A percentile compares a stretch with the other conserved stretches of the same genome.
phyloP scores from a whole-genome alignment of 1,140 invertebrate species.

The Leptinotarsa undecemlineata region DNA sequence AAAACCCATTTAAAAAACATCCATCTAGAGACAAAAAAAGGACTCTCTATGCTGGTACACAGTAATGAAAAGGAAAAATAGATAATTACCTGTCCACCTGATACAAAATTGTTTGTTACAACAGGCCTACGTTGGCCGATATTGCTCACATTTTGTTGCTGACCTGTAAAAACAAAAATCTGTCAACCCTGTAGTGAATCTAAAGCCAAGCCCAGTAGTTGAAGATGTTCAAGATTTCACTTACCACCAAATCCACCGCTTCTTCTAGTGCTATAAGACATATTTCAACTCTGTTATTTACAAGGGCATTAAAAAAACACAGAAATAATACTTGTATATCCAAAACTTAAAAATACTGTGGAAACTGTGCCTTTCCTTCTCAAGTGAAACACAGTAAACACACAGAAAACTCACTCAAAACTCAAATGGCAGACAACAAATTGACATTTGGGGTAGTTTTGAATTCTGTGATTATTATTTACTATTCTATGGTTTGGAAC shows the following conservation, averaged over 20 bases:
- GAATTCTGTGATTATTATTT: too few species aligned
- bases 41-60: background rate
- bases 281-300: conserved; percentile 15
- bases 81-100: conserved; percentile 42
- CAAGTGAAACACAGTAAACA: too few species aligned
- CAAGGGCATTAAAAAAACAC: too few species aligned
- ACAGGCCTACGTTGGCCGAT: conserved; percentile 40
- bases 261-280: conserved; percentile 44
- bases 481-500: too few species aligned
- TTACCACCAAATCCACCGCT: conserved; percentile 30
- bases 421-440: too few species aligned
- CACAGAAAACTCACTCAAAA: too few species aligned
- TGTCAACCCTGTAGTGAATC: too few species aligned
- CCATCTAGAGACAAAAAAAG: background rate
- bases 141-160: conserved; percentile 20
- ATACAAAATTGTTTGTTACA: conserved; percentile 40
- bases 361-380: too few species aligned
- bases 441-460: too few species aligned
- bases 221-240: conserved; percentile 14
- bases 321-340: too few species aligned
- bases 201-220: background rate
- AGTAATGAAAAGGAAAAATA: background rate
- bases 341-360: too few species aligned
- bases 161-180: conserved; percentile 10
- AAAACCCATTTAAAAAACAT: background rate